Percentiles rank a stretch among this genome's conserved stretches.
Conservation (phyloP, 2,113 vertebrate species). For the Myiozetetes cayanensis region DNA sequence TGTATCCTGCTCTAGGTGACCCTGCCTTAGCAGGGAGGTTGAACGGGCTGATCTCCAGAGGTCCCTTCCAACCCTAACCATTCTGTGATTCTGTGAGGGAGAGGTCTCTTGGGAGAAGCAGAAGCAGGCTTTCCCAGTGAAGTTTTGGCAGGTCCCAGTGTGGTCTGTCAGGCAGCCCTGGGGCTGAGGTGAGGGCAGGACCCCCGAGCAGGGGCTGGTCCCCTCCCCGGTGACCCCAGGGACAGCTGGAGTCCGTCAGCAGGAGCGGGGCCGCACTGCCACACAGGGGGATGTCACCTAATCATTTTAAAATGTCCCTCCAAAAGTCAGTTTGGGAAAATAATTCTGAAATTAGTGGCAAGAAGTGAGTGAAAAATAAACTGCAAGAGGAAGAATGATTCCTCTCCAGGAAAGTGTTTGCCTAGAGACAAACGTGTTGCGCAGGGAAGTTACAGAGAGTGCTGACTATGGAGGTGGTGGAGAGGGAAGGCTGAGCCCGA, state of each 20-base stretch:
- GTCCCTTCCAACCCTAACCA: background rate
- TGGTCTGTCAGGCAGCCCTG: background rate
- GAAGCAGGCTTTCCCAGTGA: fast-evolving
- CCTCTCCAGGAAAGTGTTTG: background rate
- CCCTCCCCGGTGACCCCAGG: too few relatives aligned
- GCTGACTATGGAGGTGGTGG: background rate
- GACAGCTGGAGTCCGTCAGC: background rate
- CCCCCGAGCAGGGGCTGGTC: background rate
- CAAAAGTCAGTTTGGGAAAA: background rate
- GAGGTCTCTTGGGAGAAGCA: fast-evolving
- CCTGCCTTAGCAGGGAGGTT: background rate
- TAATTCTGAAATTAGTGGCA: background rate
- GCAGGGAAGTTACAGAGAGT: background rate
- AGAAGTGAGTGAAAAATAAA: background rate
- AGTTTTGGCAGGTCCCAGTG: background rate
- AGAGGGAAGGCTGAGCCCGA: fast-evolving
- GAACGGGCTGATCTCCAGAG: background rate
- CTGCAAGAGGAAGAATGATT: background rate
- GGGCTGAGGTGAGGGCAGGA: background rate
- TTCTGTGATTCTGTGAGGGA: background rate
- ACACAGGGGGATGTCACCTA: fast-evolving
- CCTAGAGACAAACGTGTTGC: background rate
- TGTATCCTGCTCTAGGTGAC: background rate
- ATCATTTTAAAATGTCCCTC: background rate
- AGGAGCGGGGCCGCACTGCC: fast-evolving